phyloP scores from a whole-genome alignment of 2,113 vertebrate genomes.

The Procavia capensis region DNA sequence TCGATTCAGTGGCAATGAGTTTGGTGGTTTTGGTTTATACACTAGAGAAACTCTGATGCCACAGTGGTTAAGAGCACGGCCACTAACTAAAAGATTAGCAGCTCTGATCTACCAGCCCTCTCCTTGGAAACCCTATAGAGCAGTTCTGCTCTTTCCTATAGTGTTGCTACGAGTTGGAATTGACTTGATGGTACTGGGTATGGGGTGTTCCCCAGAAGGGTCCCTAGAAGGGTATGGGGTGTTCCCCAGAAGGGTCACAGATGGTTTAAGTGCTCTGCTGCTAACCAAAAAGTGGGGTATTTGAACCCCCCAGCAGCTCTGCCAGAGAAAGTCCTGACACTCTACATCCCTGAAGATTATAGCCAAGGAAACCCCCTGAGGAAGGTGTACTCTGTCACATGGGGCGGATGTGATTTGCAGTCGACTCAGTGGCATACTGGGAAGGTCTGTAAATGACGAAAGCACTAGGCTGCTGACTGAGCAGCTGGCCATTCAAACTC shows the following conservation, averaged over 20 bases:
- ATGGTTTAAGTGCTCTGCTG: background rate
- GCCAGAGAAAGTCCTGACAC: background rate
- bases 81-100: background rate
- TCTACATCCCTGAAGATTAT: background rate
- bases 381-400: background rate
- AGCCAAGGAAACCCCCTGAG: background rate
- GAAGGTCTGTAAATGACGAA: background rate
- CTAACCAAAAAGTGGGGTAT: background rate
- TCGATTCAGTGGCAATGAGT: no score
- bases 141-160: no score
- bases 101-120: background rate
- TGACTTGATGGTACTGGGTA: no score
- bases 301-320: background rate
- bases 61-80: background rate
- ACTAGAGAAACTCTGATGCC: background rate
- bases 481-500: background rate
- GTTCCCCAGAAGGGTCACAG: background rate
- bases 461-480: background rate
- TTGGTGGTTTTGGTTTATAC: no score
- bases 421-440: background rate
- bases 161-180: no score
- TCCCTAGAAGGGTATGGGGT: background rate
- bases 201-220: background rate
- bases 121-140: no score
- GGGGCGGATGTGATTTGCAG: background rate